Conservation (phyloP, 2,888 invertebrate genomes). For the Sesamia inferens region DNA sequence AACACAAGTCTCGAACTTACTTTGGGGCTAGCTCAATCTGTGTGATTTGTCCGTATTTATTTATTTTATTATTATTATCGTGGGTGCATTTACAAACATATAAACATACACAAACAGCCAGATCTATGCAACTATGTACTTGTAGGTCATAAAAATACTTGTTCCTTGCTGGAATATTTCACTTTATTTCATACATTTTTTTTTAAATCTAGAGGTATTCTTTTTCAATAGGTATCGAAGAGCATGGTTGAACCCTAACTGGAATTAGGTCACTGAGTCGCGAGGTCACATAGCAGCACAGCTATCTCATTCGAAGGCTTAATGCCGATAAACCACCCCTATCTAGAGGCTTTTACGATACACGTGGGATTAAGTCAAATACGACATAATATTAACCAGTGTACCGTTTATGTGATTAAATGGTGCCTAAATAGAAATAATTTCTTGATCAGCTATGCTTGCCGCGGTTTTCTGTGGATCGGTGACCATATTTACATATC, state of each 20-base stretch:
- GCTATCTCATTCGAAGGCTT: constrained; percentile 37
- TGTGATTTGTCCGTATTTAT: no score
- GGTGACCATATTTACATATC: background rate
- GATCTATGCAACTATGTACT: no score
- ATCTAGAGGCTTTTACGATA: background rate
- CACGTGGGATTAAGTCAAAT: background rate
- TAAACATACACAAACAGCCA: no score
- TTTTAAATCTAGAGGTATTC: background rate
- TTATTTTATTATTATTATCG: no score
- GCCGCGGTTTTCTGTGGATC: background rate
- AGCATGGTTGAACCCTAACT: constrained; percentile 4
- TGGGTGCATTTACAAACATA: no score
- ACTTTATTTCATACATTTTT: no score
- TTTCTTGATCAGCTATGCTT: background rate
- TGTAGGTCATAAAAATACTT: no score
- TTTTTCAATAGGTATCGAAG: constrained; percentile 7
- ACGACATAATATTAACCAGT: no score
- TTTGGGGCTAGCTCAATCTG: no score
- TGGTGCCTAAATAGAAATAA: background rate
- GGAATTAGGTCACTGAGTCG: constrained; percentile 46
- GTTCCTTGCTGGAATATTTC: no score
- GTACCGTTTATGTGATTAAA: background rate
- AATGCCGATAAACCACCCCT: constrained; percentile 31
- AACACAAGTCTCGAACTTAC: no score
- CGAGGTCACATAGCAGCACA: constrained; percentile 51